These are phyloP conservation scores for Cerastoderma edule DNA, from an alignment of 2,888 invertebrate genomes.

Conservation along the genomic window DNA sequence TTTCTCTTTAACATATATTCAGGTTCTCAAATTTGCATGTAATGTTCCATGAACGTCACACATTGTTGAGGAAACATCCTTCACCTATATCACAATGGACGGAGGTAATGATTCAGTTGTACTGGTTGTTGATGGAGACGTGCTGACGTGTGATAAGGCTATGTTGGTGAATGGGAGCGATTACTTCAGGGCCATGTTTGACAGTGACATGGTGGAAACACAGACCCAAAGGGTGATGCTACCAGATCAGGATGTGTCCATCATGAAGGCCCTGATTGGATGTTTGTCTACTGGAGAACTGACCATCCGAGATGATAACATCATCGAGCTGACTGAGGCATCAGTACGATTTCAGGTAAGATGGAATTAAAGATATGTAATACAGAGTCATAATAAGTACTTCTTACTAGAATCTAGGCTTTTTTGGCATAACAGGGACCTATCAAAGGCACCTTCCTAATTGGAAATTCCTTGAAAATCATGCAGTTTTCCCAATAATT, in stretches of 20 bases:
- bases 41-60: no score
- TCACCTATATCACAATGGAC: no score
- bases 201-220: constrained; percentile 53
- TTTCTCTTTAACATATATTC: no score
- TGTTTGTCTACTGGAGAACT: constrained; percentile 39
- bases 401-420: no score
- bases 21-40: no score
- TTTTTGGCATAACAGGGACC: no score
- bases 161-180: constrained; percentile 38
- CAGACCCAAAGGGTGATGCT: constrained; percentile 34
- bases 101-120: constrained; percentile 15
- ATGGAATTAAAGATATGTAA: no score
- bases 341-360: constrained; percentile 51
- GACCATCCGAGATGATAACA: constrained; percentile 29
- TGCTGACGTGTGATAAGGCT: constrained; percentile 27
- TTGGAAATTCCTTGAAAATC: no score
- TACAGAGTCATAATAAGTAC: no score
- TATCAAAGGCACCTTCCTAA: no score
- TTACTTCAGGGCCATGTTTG: constrained; percentile 57
- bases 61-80: no score
- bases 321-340: constrained; percentile 33
- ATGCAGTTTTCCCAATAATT: no score
- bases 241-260: constrained; percentile 25
- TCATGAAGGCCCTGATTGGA: constrained; percentile 33
- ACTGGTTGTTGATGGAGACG: constrained; percentile 37